Conservation (phyloP, 1,140 invertebrate species). For the Dendrolimus punctatus region DNA sequence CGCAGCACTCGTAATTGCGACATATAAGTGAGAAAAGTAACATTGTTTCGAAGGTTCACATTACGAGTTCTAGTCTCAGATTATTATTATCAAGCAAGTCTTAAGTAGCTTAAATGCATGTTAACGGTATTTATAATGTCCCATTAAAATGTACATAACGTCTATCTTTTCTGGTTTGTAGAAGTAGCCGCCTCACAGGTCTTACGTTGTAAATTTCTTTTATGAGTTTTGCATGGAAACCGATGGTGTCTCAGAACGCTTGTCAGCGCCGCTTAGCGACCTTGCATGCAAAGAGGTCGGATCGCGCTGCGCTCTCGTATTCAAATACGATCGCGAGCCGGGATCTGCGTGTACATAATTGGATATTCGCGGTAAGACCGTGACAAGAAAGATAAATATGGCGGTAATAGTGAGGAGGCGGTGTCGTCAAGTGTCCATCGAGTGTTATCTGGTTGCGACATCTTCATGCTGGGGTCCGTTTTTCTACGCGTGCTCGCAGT, state of each 20-base stretch:
- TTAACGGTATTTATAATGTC: slow-evolving; percentile 31
- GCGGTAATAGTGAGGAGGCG: slow-evolving; percentile 26
- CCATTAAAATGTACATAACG: slow-evolving; percentile 49
- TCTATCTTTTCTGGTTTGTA: slow-evolving; percentile 32
- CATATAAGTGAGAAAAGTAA: slow-evolving; percentile 15
- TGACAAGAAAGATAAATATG: slow-evolving; percentile 43
- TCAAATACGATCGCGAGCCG: slow-evolving; percentile 27
- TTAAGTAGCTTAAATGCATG: slow-evolving; percentile 13
- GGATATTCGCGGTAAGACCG: slow-evolving; percentile 38
- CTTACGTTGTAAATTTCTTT: slow-evolving; percentile 29
- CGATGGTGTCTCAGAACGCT: slow-evolving; percentile 7
- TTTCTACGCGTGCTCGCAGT: slow-evolving; percentile 50
- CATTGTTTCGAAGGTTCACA: neutral
- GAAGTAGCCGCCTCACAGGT: slow-evolving; percentile 25
- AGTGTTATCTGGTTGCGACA: slow-evolving; percentile 54
- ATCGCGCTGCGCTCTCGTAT: slow-evolving; percentile 9
- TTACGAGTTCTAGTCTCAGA: neutral
- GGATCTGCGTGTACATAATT: slow-evolving; percentile 42
- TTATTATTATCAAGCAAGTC: slow-evolving; percentile 25
- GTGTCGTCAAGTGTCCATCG: slow-evolving; percentile 49
- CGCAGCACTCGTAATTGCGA: neutral
- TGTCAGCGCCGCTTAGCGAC: slow-evolving; percentile 10
- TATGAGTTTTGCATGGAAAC: slow-evolving; percentile 34
- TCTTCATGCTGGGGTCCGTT: slow-evolving; percentile 52
- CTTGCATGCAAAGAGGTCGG: slow-evolving; percentile 34